Base-by-base conservation (phyloP, 2,888 invertebrate species). In the Hirtodrosophila trivittata region DNA sequence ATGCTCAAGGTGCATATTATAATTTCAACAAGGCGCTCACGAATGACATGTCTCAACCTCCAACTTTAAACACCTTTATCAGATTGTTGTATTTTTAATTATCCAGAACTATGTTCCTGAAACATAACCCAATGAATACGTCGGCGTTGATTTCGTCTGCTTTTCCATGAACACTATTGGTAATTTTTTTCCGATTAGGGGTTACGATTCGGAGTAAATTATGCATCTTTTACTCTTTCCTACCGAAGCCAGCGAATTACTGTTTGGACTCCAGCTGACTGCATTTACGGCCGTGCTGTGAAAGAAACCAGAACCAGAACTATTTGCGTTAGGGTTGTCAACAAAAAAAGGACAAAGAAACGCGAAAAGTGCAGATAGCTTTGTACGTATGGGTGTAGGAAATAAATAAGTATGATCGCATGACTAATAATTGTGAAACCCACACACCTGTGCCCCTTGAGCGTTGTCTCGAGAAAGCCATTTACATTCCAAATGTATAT, bases 401-500 rank as follows among this genome's bases (percentile, higher is more conserved):
- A n/a, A n/a, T n/a, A 26, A 45, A 13, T 54, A 49, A 52, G 32
- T 39, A 28, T 50, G 35, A 43, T 52, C 10, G 43, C 38, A 42
- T 55, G 26, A 43, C 30, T 35, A 38, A 51, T 33, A 35, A 5
- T 7, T 41, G 14, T 18, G 9, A 52, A 3, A 18, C 7, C 9
- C 37, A 68, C 75, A 42, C 28, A 96, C 95, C 94, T 91, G 89
- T 96, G 95, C 80, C 96, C 96, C 88, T 95, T 96, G 47, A 97
- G 93, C 71, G 95, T 92, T 2, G 93, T 92, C 87, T 97, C 96
- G 18, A 97, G 92, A 88, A 94, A 94, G 49, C 94, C 94, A 33
- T 94, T 94, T 52, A 93, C 91, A 90, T 96, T 96, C 98, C 99
- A 99, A 41, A 99, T 94, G 90, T 94, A 98, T 47, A 98, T 94